Percentiles rank a stretch among this genome's conserved stretches.
These are phyloP conservation scores for Scyliorhinus canicula DNA, from an alignment of 2,797 vertebrate species.

Conservation along the genomic window DNA sequence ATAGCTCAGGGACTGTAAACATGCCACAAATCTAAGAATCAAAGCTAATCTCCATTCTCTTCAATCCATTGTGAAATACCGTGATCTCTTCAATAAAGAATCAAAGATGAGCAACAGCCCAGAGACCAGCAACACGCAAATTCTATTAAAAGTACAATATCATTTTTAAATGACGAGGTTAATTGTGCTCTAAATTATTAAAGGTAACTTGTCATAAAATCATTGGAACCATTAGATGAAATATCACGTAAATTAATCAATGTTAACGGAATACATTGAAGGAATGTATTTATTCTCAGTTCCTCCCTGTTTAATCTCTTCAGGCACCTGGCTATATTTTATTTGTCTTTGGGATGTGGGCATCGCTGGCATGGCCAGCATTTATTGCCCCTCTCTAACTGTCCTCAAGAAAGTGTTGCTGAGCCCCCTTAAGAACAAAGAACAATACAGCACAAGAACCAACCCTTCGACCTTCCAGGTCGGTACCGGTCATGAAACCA, in stretches of 20 bases:
- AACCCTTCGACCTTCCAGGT: too few species aligned
- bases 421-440: too few species aligned
- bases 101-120: too few species aligned
- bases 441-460: too few species aligned
- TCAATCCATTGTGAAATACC: not conserved
- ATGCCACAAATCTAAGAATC: not conserved
- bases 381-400: too few species aligned
- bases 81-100: constrained; percentile 5
- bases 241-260: constrained; percentile 32
- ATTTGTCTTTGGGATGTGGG: too few species aligned
- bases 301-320: not conserved
- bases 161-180: constrained; percentile 24
- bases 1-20: not conserved
- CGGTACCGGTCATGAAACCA: too few species aligned
- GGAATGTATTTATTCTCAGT: too few species aligned
- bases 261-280: not conserved
- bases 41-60: not conserved
- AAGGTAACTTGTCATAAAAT: constrained; percentile 30
- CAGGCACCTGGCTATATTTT: too few species aligned
- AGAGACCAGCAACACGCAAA: not conserved
- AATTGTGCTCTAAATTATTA: constrained; percentile 30
- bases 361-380: too few species aligned
- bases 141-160: constrained; percentile 14
- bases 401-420: too few species aligned
- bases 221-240: constrained; percentile 27